Conservation (phyloP, 92 coral and sea anemone species). For the Blastomussa wellsi region DNA sequence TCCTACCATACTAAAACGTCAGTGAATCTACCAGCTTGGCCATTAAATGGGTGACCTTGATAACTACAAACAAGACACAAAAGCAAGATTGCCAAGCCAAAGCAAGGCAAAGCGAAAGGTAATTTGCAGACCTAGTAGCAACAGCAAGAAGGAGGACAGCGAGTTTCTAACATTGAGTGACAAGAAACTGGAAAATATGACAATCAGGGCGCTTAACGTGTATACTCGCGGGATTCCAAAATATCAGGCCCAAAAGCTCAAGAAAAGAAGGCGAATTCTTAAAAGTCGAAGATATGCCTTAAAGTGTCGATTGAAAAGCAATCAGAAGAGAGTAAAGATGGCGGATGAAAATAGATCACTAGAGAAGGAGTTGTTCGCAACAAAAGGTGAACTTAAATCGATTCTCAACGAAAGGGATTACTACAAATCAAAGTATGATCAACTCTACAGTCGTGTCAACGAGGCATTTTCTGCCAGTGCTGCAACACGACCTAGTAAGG, state of each 20-base stretch:
- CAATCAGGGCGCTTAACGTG: conserved; percentile 51
- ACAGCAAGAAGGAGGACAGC: neutral
- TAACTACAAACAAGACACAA: neutral
- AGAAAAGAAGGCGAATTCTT: conserved; percentile 58
- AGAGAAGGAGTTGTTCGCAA: conserved; percentile 34
- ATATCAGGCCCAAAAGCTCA: conserved; percentile 21
- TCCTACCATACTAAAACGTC: neutral
- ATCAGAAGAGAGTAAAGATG: conserved; percentile 17
- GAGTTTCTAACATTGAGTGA: conserved; percentile 17
- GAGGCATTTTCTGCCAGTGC: neutral
- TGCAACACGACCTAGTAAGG: neutral
- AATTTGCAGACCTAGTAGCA: neutral
- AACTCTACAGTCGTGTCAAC: conserved; percentile 6
- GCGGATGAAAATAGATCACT: conserved; percentile 29
- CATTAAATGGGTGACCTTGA: neutral
- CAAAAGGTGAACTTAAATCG: conserved; percentile 26
- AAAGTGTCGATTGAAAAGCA: conserved; percentile 59
- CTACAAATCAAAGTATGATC: conserved; percentile 28
- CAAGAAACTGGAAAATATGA: conserved; percentile 49
- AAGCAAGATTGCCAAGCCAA: neutral
- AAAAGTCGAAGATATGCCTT: conserved; percentile 72
- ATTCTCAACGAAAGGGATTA: conserved; percentile 42
- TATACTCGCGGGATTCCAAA: conserved; percentile 41
- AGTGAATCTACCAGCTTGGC: neutral
- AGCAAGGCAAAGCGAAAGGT: neutral